Evolutionary conservation across 1,140 invertebrate genomes (phyloP).

Genomic region (Episyrphus balteatus): DNA sequence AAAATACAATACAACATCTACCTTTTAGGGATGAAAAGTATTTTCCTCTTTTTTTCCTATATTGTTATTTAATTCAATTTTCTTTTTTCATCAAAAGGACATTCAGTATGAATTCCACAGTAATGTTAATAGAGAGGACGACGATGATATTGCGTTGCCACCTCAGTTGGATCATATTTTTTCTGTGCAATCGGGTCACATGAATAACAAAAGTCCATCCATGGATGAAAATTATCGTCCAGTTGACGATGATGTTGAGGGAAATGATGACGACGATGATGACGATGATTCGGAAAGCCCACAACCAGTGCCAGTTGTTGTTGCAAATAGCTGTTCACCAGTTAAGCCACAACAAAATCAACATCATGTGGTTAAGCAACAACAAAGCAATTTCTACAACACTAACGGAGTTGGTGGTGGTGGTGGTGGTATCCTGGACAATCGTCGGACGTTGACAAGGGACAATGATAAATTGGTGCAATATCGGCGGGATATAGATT

Average conservation of each 20-base stretch:
- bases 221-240: not conserved
- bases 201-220: conserved; percentile 3
- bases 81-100: conserved; percentile 15
- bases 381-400: not conserved
- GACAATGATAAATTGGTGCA: not conserved
- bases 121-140: conserved; percentile 29
- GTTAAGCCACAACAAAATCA: conserved; percentile 2
- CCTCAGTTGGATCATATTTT: not conserved
- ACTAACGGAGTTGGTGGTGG: not conserved
- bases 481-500: conserved; percentile 27
- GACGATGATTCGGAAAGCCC: not conserved
- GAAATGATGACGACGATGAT: conserved; percentile 8
- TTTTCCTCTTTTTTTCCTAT: conserved; percentile 1
- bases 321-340: conserved; percentile 2
- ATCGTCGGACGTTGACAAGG: not conserved
- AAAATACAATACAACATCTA: not conserved
- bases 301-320: not conserved
- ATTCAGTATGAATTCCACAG: conserved; percentile 35
- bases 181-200: not conserved
- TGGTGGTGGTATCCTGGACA: not conserved
- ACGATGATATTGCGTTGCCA: conserved; percentile 16
- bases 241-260: conserved; percentile 16
- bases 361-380: not conserved
- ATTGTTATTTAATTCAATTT: not conserved
- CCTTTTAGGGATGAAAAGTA: not conserved